Base-by-base conservation (phyloP, 2,888 invertebrate genomes). In the Mimumesa dahlbomi region DNA sequence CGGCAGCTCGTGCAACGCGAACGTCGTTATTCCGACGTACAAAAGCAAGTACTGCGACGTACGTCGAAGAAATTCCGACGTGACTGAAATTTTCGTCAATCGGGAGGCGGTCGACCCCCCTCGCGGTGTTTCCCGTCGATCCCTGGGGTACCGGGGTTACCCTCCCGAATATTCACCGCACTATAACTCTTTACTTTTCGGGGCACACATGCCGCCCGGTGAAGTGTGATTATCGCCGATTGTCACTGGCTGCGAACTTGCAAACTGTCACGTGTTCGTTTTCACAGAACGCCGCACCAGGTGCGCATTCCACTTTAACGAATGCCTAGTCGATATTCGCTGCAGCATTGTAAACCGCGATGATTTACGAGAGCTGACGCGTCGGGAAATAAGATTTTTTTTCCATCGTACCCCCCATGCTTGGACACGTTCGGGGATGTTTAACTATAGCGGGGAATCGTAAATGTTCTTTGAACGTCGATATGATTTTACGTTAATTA, bases 141-240 rank as follows among this genome's bases (percentile, higher is more conserved):
- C 58, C 50, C 31, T 16, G 13, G 58, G 54, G 42, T 29, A 22
- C 22, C 34, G 22, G 13, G 53, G 31, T 34, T 22, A 16, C 13
- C n/a, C 63, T 67, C 71, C 59, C 36, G 66, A 19, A 50, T 71
- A 77, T 63, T 82, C 76, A 71, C 58, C 77, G 61, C 53, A 79
- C 72, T 81, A 68, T 82, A 83, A 84, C 83, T 82, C 79, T 83
- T 83, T 79, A 73, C 72, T 66, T 73, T 77, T 70, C 34, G 34
- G 53, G 69, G 40, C 76, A 57, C 77, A 79, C 64, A 49, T 57
- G 65, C 49, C 38, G 46, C 54, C 46, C 62, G 31, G 43, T 38
- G 43, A 42, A 57, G 61, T 40, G 59, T 72, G 69, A 77, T 77
- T 78, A 75, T 64, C 63, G 45, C 9, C 50, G 59, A 76, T 73